Conservation (phyloP, 2,797 vertebrate species). For the Ctenochaetus hawaiiensis region DNA sequence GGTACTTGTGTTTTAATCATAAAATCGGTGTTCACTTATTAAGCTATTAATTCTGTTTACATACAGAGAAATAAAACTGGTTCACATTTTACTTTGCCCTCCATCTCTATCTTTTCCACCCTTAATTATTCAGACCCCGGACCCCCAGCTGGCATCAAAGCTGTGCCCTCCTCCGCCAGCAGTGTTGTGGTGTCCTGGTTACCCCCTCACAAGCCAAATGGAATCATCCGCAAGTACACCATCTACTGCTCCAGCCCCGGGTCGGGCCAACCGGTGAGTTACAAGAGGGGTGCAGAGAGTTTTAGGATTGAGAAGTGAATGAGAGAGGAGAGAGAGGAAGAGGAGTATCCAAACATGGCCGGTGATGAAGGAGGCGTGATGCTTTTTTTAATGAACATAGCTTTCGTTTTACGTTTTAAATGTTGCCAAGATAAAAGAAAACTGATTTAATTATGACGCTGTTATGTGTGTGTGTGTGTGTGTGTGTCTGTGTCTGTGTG, state of each 20-base stretch:
- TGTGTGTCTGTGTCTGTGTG: conserved; percentile 67
- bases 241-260: conserved; percentile 99
- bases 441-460: conserved; percentile 33
- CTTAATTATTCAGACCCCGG: conserved; percentile 90
- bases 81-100: conserved; percentile 23
- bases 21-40: not conserved
- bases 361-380: conserved; percentile 12
- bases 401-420: conserved; percentile 38
- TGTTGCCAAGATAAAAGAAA: conserved; percentile 40
- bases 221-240: conserved; percentile 98
- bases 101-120: conserved; percentile 20
- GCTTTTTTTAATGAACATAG: conserved; percentile 24
- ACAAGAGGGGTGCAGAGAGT: conserved; percentile 53
- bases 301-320: conserved; percentile 28
- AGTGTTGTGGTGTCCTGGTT: conserved; percentile 99
- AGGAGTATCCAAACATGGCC: conserved; percentile 32
- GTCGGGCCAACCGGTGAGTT: conserved; percentile 94
- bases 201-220: conserved; percentile 95
- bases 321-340: conserved; percentile 17
- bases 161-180: conserved; percentile 94
- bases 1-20: not conserved
- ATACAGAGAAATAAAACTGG: conserved; percentile 4
- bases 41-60: not conserved
- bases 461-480: conserved; percentile 45
- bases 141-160: conserved; percentile 97